phyloP scores from a whole-genome alignment of 2,888 invertebrate genomes.

The Alentia gelatinosa region DNA sequence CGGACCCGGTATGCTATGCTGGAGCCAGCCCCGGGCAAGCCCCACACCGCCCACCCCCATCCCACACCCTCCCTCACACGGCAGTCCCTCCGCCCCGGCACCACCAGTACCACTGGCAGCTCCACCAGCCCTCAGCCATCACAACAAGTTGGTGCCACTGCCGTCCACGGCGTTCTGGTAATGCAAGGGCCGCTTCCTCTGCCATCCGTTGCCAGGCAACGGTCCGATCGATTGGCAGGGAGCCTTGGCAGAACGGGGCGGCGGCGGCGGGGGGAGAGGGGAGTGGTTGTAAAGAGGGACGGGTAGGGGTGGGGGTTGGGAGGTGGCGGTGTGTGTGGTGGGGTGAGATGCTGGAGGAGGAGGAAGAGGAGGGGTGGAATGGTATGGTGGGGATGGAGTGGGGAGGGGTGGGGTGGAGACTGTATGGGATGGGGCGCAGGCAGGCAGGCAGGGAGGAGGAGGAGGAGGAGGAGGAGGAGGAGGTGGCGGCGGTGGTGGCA shows the following conservation, averaged over 20 bases:
- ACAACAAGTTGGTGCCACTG: not conserved
- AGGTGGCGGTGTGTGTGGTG: not conserved
- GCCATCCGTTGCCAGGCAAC: conserved; percentile 20
- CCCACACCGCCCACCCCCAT: not conserved
- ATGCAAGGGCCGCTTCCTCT: not conserved
- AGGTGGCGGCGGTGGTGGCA: not conserved
- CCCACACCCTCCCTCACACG: not conserved
- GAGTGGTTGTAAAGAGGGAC: not conserved
- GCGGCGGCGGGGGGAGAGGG: not conserved
- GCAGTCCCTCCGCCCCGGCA: not conserved
- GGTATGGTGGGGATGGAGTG: not conserved
- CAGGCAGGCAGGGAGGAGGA: not conserved
- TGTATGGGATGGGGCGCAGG: not conserved
- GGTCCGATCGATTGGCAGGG: not conserved
- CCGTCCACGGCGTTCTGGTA: not conserved
- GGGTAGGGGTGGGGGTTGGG: not conserved
- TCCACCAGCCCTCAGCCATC: not conserved
- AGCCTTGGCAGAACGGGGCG: not conserved
- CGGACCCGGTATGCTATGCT: not conserved
- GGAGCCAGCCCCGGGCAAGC: no score
- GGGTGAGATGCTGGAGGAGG: not conserved
- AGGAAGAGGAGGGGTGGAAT: not conserved
- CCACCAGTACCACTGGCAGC: not conserved
- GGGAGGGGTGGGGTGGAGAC: not conserved
- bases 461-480: not conserved